Percentiles rank a stretch among this genome's conserved stretches.
phyloP scores from a whole-genome alignment of 2,888 invertebrate genomes.

The Scaptomyza parva region DNA sequence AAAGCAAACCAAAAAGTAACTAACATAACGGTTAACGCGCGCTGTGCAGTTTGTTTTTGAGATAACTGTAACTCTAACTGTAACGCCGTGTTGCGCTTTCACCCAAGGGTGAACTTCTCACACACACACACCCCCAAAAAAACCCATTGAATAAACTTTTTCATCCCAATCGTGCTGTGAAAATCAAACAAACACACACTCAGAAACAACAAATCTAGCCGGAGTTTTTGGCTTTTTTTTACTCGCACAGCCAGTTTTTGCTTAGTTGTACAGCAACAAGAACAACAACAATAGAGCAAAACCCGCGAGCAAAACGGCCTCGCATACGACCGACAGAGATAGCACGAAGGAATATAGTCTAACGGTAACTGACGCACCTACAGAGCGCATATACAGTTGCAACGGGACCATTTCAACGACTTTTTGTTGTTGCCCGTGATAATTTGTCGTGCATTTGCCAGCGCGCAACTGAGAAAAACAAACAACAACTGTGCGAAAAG shows the following conservation, averaged over 20 bases:
- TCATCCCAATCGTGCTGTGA: slow-evolving; percentile 48
- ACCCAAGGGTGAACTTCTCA: slow-evolving; percentile 41
- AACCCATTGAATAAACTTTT: slow-evolving; percentile 46
- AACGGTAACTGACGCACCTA: slow-evolving; percentile 13
- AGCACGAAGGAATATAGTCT: background rate
- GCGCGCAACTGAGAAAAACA: slow-evolving; percentile 33
- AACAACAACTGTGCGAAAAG: slow-evolving; percentile 31
- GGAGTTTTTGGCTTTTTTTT: slow-evolving; percentile 70
- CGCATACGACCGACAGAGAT: slow-evolving; percentile 23
- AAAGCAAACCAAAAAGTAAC: slow-evolving; percentile 9
- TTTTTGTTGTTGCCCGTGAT: slow-evolving; percentile 49
- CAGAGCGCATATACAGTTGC: slow-evolving; percentile 30
- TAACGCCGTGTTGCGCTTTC: slow-evolving; percentile 58
- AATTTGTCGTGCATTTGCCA: slow-evolving; percentile 71
- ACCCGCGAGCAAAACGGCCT: slow-evolving; percentile 56
- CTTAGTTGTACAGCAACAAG: too few species aligned
- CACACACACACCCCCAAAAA: slow-evolving; percentile 21
- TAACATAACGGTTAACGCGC: slow-evolving; percentile 9
- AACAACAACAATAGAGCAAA: slow-evolving; percentile 30
- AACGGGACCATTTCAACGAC: slow-evolving; percentile 40
- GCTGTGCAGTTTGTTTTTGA: slow-evolving; percentile 24
- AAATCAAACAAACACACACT: slow-evolving; percentile 48
- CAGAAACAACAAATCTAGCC: slow-evolving; percentile 45
- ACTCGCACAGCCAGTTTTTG: slow-evolving; percentile 50
- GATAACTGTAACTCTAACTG: slow-evolving; percentile 41